Base-by-base conservation (phyloP, 2,797 vertebrate genomes). In the Loriculus beryllinus region DNA sequence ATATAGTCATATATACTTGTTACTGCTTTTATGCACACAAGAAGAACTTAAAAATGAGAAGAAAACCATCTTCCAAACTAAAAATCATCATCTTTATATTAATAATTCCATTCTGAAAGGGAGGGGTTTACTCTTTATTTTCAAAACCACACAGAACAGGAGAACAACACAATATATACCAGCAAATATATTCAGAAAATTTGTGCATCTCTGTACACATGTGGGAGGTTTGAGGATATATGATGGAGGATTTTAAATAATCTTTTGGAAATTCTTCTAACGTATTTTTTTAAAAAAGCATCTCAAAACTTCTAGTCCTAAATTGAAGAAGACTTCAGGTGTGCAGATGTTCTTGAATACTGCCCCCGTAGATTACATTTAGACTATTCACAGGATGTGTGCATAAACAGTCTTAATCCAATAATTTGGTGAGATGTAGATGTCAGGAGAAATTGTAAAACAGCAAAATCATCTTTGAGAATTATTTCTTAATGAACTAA, bases 1-100 rank as follows among this genome's bases (percentile, higher is more conserved):
- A 16, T 57, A n/a, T 94, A 96, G 91, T 93, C 92, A 96, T 54
- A 78, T 62, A 77, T 22, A 93, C 54, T 81, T 89, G 56, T 91
- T 95, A 91, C 90, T 88, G 91, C 10, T 83, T 96, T 95, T 91
- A 91, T 40, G 33, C 86, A 87, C 25, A 49, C 1, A 62, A 78
- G 43, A 23, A 74, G 64, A 57, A 72, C 35, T 78, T 89, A 45
- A 82, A 93, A 87, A 48, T 48, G 16, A 77, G 29, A 25, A 90
- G 43, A 64, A 93, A 79, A 82, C 3, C 10, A 14, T 43, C 43
- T 82, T 92, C 40, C 39, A 81, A 88, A 70, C 20, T 31, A 85
- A 82, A 65, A 17, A 89, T 7, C 26, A 37, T n/a, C 19, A 47
- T 84, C 16, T 70, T 76, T 48, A 23, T 52, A 48, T 80, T 59